phyloP scores from a whole-genome alignment of 2,888 invertebrate species.

The Hydriomena furcata region DNA sequence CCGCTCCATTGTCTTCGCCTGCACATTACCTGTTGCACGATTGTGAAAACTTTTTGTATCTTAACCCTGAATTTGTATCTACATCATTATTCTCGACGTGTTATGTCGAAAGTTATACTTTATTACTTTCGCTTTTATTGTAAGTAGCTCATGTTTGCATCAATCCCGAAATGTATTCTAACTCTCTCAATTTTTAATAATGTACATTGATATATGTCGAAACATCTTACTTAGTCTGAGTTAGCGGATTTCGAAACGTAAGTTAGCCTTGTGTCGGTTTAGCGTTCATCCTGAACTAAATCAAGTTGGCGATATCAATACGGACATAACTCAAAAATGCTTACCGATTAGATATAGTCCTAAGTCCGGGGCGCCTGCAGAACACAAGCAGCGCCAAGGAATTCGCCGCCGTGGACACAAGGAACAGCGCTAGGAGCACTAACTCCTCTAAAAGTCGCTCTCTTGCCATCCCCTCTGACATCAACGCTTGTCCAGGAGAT shows the following conservation, averaged over 20 bases:
- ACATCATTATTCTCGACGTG: conserved; percentile 39
- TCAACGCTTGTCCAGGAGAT: conserved; percentile 78
- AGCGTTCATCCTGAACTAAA: conserved; percentile 32
- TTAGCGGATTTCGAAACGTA: conserved; percentile 39
- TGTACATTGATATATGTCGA: conserved; percentile 32
- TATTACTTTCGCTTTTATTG: conserved; percentile 49
- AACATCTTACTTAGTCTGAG: conserved; percentile 28
- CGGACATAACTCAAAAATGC: conserved; percentile 40
- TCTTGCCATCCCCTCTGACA: conserved; percentile 77
- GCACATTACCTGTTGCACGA: conserved; percentile 28
- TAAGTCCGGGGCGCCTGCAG: conserved; percentile 87
- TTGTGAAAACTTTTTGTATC: conserved; percentile 27
- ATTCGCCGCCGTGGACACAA: conserved; percentile 88
- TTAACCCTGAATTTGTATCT: conserved; percentile 37
- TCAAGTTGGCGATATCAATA: conserved; percentile 29
- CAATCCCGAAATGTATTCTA: conserved; percentile 33
- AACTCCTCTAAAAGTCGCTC: conserved; percentile 77
- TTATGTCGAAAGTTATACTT: conserved; percentile 45
- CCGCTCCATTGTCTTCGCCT: conserved; percentile 25
- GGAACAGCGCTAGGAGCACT: conserved; percentile 79
- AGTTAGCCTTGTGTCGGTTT: conserved; percentile 36
- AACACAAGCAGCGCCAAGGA: conserved; percentile 89
- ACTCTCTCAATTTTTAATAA: conserved; percentile 33
- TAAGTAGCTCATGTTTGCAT: conserved; percentile 43
- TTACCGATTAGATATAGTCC: conserved; percentile 92